These are phyloP conservation scores for Melopsittacus undulatus DNA, from an alignment of 2,797 vertebrate genomes.

Conservation along the genomic window DNA sequence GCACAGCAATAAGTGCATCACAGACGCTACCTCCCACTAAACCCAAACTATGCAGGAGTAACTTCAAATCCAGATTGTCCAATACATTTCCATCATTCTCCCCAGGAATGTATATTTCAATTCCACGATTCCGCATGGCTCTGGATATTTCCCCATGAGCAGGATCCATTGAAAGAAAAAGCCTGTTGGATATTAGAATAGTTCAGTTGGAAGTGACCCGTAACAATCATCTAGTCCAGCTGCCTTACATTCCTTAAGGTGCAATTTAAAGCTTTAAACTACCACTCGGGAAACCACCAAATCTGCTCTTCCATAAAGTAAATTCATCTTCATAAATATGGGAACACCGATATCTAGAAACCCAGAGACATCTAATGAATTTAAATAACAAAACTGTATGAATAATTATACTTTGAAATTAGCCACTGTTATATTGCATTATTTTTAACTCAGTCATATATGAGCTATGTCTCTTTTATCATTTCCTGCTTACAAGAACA, in stretches of 20 bases:
- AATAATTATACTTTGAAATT: background rate
- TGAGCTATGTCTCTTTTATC: background rate
- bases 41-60: conserved; percentile 87
- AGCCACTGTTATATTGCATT: background rate
- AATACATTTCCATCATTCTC: conserved; percentile 80
- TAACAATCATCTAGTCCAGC: background rate
- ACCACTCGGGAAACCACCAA: background rate
- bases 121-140: conserved; percentile 96
- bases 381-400: background rate
- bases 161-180: conserved; percentile 97
- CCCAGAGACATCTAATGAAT: background rate
- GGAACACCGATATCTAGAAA: background rate
- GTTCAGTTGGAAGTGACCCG: background rate
- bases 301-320: background rate
- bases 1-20: conserved; percentile 86
- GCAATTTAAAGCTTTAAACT: background rate
- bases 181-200: conserved; percentile 69
- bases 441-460: background rate
- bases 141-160: conserved; percentile 94
- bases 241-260: background rate
- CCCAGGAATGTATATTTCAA: conserved; percentile 91
- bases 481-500: background rate
- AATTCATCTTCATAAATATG: background rate
- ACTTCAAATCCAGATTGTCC: conserved; percentile 88
- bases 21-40: conserved; percentile 88